Conservation (phyloP, 2,888 invertebrate genomes). For the Aporophyla lueneburgensis region DNA sequence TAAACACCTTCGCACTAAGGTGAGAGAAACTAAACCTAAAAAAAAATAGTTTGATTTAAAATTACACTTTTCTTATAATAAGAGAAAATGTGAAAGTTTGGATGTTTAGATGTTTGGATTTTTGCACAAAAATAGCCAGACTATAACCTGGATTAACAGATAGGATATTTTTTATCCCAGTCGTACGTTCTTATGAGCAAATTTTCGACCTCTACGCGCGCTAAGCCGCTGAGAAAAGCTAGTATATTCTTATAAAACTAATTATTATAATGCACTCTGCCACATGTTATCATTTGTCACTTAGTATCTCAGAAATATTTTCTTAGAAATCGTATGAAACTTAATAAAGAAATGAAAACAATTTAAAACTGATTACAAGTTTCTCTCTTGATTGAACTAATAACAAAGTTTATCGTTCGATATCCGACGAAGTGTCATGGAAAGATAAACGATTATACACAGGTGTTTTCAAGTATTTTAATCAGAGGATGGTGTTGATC, state of each 20-base stretch:
- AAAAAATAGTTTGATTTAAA: neutral
- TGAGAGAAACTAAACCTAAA: neutral
- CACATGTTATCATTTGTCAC: neutral
- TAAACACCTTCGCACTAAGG: conserved; percentile 19
- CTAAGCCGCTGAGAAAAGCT: neutral
- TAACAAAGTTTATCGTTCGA: conserved; percentile 76
- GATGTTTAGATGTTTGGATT: too few species aligned
- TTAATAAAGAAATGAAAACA: conserved; percentile 59
- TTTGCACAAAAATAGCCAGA: too few species aligned
- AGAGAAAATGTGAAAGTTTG: neutral
- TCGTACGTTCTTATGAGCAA: too few species aligned
- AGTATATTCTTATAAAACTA: neutral
- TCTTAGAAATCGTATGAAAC: conserved; percentile 30
- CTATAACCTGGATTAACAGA: neutral
- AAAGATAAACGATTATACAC: conserved; percentile 77
- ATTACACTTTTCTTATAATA: neutral
- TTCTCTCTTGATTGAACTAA: conserved; percentile 72
- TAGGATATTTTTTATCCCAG: neutral
- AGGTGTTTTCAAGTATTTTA: conserved; percentile 78
- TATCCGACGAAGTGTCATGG: conserved; percentile 73
- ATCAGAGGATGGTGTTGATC: conserved; percentile 68
- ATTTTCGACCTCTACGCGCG: too few species aligned
- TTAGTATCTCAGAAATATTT: conserved; percentile 7
- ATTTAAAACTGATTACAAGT: conserved; percentile 70
- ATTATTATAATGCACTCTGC: neutral